Evolutionary conservation across 1,140 invertebrate species (phyloP).

Genomic region (Hypsibius dujardini): DNA sequence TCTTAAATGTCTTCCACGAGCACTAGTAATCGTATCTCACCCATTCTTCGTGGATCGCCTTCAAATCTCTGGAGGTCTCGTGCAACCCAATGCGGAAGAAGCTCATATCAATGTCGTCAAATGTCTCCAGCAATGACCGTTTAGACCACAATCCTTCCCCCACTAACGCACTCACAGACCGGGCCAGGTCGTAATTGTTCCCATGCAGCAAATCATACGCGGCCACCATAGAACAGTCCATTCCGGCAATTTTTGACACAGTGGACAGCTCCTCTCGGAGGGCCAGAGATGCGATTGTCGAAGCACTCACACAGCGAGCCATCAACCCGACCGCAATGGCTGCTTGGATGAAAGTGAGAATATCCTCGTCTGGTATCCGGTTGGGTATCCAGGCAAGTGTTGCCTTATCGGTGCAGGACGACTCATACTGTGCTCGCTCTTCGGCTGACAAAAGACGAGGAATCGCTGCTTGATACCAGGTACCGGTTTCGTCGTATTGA

Average conservation of each 20-base stretch:
- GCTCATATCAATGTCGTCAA: constrained; percentile 6
- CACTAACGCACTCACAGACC: neutral
- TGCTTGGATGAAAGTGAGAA: neutral
- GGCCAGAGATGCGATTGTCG: neutral
- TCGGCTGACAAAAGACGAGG: neutral
- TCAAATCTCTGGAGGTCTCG: neutral
- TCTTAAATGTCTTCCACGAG: neutral
- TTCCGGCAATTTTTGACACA: neutral
- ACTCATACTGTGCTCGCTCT: neutral
- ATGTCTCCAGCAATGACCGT: neutral
- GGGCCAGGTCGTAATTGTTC: neutral
- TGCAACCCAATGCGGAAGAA: constrained; percentile 5
- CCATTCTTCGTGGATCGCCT: constrained; percentile 8
- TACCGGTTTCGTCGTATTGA: neutral
- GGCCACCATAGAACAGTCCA: neutral
- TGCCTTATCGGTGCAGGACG: neutral
- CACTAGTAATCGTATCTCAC: neutral
- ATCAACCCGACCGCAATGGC: constrained; percentile 3
- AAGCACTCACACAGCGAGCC: neutral
- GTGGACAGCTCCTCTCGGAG: neutral
- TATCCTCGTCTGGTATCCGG: neutral
- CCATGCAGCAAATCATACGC: neutral
- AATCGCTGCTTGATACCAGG: neutral
- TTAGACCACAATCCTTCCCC: neutral
- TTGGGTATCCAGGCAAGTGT: neutral